A percentile compares a stretch with the other conserved stretches of the same genome.
Evolutionary conservation across 2,113 vertebrate species (phyloP).

Genomic region (Cinclus cinclus): DNA sequence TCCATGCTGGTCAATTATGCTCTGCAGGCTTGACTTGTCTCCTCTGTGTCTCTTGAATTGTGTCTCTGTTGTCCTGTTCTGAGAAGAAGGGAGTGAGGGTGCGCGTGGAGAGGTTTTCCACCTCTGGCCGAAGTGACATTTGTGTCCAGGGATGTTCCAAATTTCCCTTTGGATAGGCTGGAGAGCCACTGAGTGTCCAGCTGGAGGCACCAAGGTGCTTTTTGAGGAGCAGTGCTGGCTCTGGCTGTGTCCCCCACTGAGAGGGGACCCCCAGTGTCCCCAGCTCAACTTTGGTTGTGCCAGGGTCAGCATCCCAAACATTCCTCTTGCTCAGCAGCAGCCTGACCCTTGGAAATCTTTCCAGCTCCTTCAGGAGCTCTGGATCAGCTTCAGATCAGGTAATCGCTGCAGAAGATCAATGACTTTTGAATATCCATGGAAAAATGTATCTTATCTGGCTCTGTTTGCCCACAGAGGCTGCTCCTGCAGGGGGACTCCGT

Average conservation of each 20-base stretch:
- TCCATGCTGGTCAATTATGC: conserved; percentile 19
- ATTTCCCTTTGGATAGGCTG: not conserved
- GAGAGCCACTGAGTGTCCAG: not conserved
- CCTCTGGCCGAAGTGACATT: rapidly evolving
- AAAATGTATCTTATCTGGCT: not conserved
- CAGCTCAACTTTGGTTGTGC: not conserved
- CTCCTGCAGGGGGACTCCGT: not conserved
- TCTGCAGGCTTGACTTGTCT: not conserved
- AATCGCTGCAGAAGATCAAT: not conserved
- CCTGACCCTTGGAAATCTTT: not conserved
- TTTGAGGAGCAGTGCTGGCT: not conserved
- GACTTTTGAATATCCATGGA: not conserved
- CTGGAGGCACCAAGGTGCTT: not conserved
- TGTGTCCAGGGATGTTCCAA: rapidly evolving
- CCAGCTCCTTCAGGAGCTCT: not conserved
- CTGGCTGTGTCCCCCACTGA: not conserved
- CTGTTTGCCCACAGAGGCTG: not conserved
- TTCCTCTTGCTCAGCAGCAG: not conserved
- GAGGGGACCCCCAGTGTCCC: no score
- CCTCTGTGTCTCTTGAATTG: no score
- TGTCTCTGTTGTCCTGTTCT: not conserved
- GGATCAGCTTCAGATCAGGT: not conserved
- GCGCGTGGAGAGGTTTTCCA: not conserved
- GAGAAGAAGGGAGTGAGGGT: not conserved
- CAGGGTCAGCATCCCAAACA: rapidly evolving